Evolutionary conservation across 2,113 vertebrate genomes (phyloP), one percentile per base, ranked within the genome.

Genomic region (Euleptes europaea): DNA sequence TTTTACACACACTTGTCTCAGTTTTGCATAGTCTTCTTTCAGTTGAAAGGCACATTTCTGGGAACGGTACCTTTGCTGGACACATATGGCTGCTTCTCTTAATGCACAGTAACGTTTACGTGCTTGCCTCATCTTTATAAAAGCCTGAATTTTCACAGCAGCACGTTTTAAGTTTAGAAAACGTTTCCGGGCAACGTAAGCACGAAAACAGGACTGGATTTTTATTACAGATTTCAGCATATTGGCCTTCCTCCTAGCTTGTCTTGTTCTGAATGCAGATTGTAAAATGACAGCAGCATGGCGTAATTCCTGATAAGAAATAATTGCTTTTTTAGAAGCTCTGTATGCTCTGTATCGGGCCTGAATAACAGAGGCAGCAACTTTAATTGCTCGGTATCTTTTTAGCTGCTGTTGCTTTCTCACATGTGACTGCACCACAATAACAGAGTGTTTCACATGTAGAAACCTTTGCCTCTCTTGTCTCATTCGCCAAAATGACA

Each of bases 151-250:
- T 89, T 90, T 96, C 70, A 96, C 85, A 1, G 90, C 21, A 8
- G 94, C 88, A 3, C 28, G 44, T 92, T 83, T 96, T 10, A 96
- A 78, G 60, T 5, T 89, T 87, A 89, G 90, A 86, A 94, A 96
- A 40, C 79, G 94, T 88, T 93, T 96, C 42, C 1, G 78, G 54
- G n/a, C 54, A 1, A 88, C 0, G 2, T 95, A 94, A 90, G 94
- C 94, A 84, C 95, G 94, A 21, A 90, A 96, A 72, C 13, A 73
- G n/a, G 96, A 90, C 19, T 97, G 96, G 63, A 97, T 95, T 92
- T 92, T 97, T 85, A 96, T 44, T 44, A 91, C 78, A 1, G 93
- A 84, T 35, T 69, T 88, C 78, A 94, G 74, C 1, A 84, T 0
- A 0, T 1, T 44, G 73, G 67, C 49, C 51, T 90, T 40, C 77